phyloP scores from a whole-genome alignment of 2,113 vertebrate genomes.

The Nettapus auritus region DNA sequence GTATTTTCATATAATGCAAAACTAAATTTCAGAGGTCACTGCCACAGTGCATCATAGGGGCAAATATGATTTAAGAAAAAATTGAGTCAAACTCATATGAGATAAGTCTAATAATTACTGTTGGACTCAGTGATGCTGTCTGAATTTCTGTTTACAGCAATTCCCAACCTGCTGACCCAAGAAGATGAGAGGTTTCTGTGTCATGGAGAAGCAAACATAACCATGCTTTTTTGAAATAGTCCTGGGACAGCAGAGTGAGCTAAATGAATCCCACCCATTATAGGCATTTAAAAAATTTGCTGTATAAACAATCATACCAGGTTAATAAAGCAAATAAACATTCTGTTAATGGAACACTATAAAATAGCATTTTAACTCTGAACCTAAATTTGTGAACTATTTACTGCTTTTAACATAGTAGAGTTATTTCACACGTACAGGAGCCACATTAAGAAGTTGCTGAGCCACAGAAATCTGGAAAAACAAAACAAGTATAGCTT shows the following conservation, averaged over 20 bases:
- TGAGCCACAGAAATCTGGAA: background rate
- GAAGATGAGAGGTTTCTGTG: background rate
- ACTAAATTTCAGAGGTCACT: background rate
- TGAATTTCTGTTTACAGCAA: background rate
- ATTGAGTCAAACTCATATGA: background rate
- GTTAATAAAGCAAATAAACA: background rate
- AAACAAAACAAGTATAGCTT: background rate
- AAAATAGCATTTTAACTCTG: background rate
- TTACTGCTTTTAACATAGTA: background rate
- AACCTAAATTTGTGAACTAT: background rate
- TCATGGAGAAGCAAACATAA: background rate
- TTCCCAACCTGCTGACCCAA: background rate
- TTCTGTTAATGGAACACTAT: background rate
- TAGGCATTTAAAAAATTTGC: background rate
- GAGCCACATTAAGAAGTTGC: fast-evolving
- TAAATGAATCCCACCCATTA: background rate
- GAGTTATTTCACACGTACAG: background rate
- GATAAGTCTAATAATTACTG: background rate
- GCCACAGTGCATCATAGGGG: background rate
- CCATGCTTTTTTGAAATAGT: background rate
- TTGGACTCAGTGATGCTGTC: background rate
- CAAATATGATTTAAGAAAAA: background rate
- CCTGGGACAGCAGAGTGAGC: background rate
- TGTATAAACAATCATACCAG: background rate
- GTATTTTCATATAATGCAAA: background rate